Base-by-base conservation (phyloP, 2,888 invertebrate genomes). In the Parthenolecanium corni region DNA sequence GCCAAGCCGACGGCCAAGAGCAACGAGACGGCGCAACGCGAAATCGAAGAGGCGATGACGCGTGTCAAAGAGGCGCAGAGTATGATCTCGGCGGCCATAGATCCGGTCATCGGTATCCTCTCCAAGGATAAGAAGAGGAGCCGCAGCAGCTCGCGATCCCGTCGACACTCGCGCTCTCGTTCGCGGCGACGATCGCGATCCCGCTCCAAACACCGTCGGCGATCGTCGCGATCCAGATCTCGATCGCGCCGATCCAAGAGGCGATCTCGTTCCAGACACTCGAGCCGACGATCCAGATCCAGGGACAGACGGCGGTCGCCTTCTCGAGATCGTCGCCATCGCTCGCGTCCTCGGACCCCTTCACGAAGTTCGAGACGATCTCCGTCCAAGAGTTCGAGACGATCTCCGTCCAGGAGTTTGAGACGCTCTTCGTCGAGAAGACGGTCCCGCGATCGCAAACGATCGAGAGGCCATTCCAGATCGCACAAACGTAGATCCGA, bases 31-130 rank as follows among this genome's bases (percentile, higher is more conserved):
- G 94, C 94, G 0, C 90, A 94, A 71, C 82, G 88, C 49, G 95
- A 95, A 76, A 93, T 96, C 63, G 94, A 95, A 73, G 94, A 94
- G 73, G 95, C 94, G 0, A 94, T 98, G 93, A 89, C 91, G 51
- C 80, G 94, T 66, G 93, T 95, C 0, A 93, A 93, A 72, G 95
- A 96, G 75, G 94, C 94, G 0, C 94, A 95, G 74, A 90, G 89
- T 72, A 80, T 94, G 70, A 92, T 96, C 67, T 89, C 92, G 0
- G 94, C 93, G 9, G 90, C 92, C 14, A 91, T 94, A 66, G 93
- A 91, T 76, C 90, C 90, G 0, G 88, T 90, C 62, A 89, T 90
- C 69, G 89, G 89, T 5, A 82, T 89, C 76, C 74, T 90, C 23
- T 86, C 89, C 1, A 89, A 90, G 73, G 89, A 90, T 69, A 73